Base-by-base conservation (phyloP, 37 sponge, comb jelly and placozoan species). In the Tethya wilhelma region DNA sequence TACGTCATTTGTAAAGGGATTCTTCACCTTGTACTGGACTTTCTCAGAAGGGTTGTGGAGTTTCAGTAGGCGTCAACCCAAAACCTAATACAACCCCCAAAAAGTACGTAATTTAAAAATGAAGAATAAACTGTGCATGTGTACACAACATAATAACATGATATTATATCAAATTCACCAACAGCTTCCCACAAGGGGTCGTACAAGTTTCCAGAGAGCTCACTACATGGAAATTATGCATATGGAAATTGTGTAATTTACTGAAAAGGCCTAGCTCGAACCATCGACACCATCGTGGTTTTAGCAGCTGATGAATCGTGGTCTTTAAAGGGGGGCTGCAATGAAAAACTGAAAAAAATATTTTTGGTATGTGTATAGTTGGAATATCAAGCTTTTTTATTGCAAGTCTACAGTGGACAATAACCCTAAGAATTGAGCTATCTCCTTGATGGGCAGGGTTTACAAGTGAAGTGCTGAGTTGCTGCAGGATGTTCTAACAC, bases 181-280 rank as follows among this genome's bases (percentile, higher is more conserved):
- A 80, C 62, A 28, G 71, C 81, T 22, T 80, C 30, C 81, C 71
- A 70, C 17, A 80, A 58, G 39, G 72, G 72, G 3, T 38, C 23
- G 5, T 59, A 56, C 29, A 80, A 43, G 2, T 64, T 32, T 14
- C 65, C 78, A 8, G 53, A 26, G n/a, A 77, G 33, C 17, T n/a
- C 11, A 26, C 29, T 30, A 28, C 44, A 77, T 12, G 72, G 81
- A 34, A 69, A 75, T 30, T 84, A 66, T 39, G 84, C 71, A 36
- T 84, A 74, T 14, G 43, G 17, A 29, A 49, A 80, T 32, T 33
- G n/a, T n/a, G 26, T 26, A 70, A 60, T 29, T 59, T 14, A 26
- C 71, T 80, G 26, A 80, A 80, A 26, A 80, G 43, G 14, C 81
- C 81, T n/a, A n/a, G n/a, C n/a, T 37, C 56, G 30, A 28, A 80